Evolutionary conservation across 2,797 vertebrate genomes (phyloP), one percentile per base, ranked within the genome.

Genomic region (Amblyopsis hoosieri): DNA sequence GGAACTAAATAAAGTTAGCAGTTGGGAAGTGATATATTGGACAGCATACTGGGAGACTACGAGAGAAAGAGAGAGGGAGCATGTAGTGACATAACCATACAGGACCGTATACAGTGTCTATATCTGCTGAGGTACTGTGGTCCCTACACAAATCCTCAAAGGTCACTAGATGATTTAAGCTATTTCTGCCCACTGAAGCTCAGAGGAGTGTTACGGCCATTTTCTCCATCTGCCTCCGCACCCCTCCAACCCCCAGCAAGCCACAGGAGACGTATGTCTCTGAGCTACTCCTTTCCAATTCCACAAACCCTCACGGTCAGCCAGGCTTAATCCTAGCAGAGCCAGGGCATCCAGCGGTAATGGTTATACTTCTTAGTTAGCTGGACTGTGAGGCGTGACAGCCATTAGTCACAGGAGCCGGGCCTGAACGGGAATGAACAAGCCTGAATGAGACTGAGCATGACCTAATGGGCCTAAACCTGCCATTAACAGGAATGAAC

Each of bases 321-420:
- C 72, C 75, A 23, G 23, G 23, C 3, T 23, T 23, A 76, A 84
- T 87, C 85, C 73, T 76, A 13, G 31, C 2, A 55, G 72, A 75
- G 73, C 64, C 67, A 71, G 71, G 77, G 76, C 59, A 70, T 74
- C 78, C 76, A 80, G 54, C 76, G 75, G 57, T 67, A 78, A 76
- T 74, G 71, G 69, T 76, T 75, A 74, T 71, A 75, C 74, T 75
- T 74, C 54, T 58, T 60, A 53, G 62, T 56, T 60, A 74, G 59
- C 66, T 64, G 77, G 78, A 80, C 85, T 85, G 71, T 72, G 85
- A 85, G 57, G 53, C 71, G 76, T 85, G 80, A 76, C 85, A 84
- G 78, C 69, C 57, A 80, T 80, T 87, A 83, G 54, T 33, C 57
- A 63, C 61, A 60, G 77, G 69, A 51, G 60, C 49, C 48, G 60